Conservation (phyloP, 2,797 vertebrate species). For the Sebastes steindachneri region DNA sequence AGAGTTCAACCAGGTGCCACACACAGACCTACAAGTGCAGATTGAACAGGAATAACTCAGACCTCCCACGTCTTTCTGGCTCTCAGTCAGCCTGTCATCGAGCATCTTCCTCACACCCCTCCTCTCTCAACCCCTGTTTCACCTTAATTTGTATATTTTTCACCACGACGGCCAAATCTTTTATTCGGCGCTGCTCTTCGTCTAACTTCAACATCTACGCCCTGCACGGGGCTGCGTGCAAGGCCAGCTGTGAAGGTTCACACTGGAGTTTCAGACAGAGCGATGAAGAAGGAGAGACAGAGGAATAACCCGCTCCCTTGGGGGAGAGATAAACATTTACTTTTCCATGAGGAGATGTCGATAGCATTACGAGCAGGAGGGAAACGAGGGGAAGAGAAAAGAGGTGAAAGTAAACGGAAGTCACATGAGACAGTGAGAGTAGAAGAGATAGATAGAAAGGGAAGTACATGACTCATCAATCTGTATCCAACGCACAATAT, state of each 20-base stretch:
- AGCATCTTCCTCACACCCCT: constrained; percentile 52
- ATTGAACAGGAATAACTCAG: constrained; percentile 57
- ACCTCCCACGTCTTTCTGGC: constrained; percentile 69
- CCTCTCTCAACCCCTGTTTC: constrained; percentile 44
- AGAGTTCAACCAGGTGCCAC: constrained; percentile 75
- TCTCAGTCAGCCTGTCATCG: constrained; percentile 47
- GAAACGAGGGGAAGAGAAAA: not conserved
- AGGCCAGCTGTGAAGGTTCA: constrained; percentile 69
- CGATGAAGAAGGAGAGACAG: constrained; percentile 38
- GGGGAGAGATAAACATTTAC: constrained; percentile 78
- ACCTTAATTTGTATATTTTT: constrained; percentile 63
- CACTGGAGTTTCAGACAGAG: constrained; percentile 64
- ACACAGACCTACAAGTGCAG: constrained; percentile 62
- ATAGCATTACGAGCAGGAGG: constrained; percentile 37
- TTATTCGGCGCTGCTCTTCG: constrained; percentile 39
- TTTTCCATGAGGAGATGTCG: constrained; percentile 62
- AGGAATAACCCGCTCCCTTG: constrained; percentile 59
- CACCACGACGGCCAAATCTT: constrained; percentile 20
- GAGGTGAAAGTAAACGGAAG: constrained; percentile 14
- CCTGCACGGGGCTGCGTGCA: not conserved
- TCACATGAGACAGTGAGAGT: not conserved
- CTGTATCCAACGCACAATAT: constrained; percentile 4
- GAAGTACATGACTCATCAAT: constrained; percentile 31
- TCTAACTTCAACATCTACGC: constrained; percentile 17
- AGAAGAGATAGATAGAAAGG: constrained; percentile 1